Percentiles rank a stretch among this genome's conserved stretches.
Evolutionary conservation across 2,797 vertebrate species (phyloP).

Genomic region (Phrynocephalus vlangalii): DNA sequence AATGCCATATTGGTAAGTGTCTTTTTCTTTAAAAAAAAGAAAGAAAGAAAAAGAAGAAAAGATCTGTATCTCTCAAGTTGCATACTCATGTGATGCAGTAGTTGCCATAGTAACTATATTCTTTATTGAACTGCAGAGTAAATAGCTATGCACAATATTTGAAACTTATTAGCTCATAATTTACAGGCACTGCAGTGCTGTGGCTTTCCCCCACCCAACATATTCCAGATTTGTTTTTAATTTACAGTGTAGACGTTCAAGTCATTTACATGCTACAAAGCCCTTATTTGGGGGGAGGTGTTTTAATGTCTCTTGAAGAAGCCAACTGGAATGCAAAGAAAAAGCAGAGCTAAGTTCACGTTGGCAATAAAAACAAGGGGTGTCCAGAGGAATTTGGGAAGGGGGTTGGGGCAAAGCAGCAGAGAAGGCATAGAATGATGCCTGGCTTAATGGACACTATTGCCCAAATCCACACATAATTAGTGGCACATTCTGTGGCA

Average conservation of each 20-base stretch:
- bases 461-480: no score
- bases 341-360: not conserved
- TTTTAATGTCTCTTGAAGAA: slow-evolving; percentile 7
- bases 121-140: slow-evolving; percentile 63
- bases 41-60: slow-evolving; percentile 30
- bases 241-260: slow-evolving; percentile 29
- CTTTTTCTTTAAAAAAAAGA: slow-evolving; percentile 24
- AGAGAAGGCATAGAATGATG: no score
- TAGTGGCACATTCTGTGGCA: no score
- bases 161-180: slow-evolving; percentile 67
- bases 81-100: slow-evolving; percentile 56
- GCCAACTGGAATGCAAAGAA: not conserved
- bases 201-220: not conserved
- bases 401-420: not conserved
- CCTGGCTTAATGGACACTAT: no score
- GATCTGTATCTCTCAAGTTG: slow-evolving; percentile 55
- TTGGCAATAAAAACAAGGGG: not conserved
- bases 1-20: slow-evolving; percentile 45
- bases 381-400: not conserved
- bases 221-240: slow-evolving; percentile 44
- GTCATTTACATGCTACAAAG: slow-evolving; percentile 24
- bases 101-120: slow-evolving; percentile 72
- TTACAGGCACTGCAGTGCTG: slow-evolving; percentile 45
- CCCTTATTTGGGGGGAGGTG: not conserved
- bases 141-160: slow-evolving; percentile 65